These are phyloP conservation scores for Picus viridis DNA, from an alignment of 2,797 vertebrate species.

Conservation along the genomic window DNA sequence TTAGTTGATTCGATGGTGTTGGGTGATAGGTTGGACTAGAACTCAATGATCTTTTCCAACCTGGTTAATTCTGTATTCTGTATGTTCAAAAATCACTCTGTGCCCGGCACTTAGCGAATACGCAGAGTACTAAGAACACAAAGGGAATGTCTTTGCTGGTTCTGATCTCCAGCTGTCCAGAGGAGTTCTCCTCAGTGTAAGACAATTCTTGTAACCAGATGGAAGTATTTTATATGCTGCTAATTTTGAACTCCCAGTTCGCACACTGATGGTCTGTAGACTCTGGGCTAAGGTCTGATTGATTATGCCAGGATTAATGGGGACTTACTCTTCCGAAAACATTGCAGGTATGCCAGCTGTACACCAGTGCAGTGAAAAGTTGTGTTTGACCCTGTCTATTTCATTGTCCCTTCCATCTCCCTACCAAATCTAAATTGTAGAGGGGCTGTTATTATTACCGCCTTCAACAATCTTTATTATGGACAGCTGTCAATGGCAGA, in stretches of 20 bases:
- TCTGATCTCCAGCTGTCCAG: not conserved
- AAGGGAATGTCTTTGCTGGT: not conserved
- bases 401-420: not conserved
- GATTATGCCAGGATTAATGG: conserved; percentile 7
- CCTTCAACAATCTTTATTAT: conserved; percentile 9
- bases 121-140: not conserved
- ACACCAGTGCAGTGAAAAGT: not conserved
- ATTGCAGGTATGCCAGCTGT: not conserved
- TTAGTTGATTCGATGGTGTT: no score
- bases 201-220: not conserved
- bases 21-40: no score
- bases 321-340: not conserved
- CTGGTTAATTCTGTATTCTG: no score
- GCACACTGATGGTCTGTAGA: not conserved
- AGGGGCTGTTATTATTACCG: not conserved
- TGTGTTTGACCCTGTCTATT: not conserved
- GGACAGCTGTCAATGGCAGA: not conserved
- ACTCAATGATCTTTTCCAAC: no score
- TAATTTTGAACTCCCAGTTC: conserved; percentile 29
- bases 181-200: not conserved
- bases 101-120: not conserved
- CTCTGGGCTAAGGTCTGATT: not conserved
- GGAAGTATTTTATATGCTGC: not conserved
- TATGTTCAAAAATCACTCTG: not conserved
- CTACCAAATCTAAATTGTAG: not conserved